Base-by-base conservation (phyloP, 2,888 invertebrate genomes). In the Carpatolechia fugitivella region DNA sequence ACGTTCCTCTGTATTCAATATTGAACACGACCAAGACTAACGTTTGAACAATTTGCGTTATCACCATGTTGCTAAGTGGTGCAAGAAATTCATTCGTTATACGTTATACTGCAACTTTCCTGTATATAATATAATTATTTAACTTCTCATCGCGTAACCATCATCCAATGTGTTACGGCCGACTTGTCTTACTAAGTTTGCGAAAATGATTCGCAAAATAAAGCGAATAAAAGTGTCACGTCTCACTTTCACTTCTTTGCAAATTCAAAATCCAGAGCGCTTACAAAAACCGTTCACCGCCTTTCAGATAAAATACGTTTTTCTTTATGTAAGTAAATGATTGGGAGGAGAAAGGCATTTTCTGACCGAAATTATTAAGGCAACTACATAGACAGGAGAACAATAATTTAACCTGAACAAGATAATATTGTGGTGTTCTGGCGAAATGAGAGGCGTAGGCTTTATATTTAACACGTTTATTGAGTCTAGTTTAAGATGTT, bases 221-320 rank as follows among this genome's bases (percentile, higher is more conserved):
- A 4, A 3, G 6, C 44, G 44, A 44, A 13, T n/a, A 18, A 41
- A 44, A 36, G 48, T 50, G 29, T 68, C 68, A 65, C 68, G 24
- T 3, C 62, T 63, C 65, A 60, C 75, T 73, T 75, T 75, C 75
- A 70, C 73, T 61, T 69, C 56, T 61, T 58, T 57, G 58, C 59
- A 56, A 57, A 57, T 58, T 56, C 60, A 54, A 53, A 38, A 47
- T 31, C 38, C 33, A 55, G 49, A 55, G 50, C 31, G 14, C 31
- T 47, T 31, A 16, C 31, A 47, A 13, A 4, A 13, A n/a, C 20
- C 44, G 13, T 29, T 44, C 44, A 44, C 29, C 44, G 29, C 29
- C 29, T 44, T 29, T 41, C 41, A 41, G 24, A 16, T 16, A n/a
- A 13, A 44, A 10, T 18, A 18, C 40, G 16, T 41, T 44, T 44